A percentile compares a stretch with the other conserved stretches of the same genome.
Conservation (phyloP, 1,140 invertebrate genomes). For the Drosophila nigromelanica region DNA sequence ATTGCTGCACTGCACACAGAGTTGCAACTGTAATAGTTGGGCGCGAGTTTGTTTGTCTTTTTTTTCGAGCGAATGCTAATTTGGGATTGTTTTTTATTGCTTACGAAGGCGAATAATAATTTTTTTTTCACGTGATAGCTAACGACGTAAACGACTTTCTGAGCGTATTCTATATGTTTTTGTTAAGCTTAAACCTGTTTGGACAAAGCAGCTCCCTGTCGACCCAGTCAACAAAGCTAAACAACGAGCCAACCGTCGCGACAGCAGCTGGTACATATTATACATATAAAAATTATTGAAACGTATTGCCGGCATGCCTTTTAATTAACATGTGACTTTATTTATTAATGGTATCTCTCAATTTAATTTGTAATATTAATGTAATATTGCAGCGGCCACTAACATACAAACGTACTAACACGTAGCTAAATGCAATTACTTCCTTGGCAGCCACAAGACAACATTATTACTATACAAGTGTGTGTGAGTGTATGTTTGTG, state of each 20-base stretch:
- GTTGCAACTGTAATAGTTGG: constrained; percentile 18
- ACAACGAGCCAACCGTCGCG: constrained; percentile 23
- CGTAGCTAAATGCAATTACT: constrained; percentile 46
- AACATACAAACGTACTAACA: constrained; percentile 25
- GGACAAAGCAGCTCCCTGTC: constrained; percentile 63
- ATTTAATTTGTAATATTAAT: constrained; percentile 46
- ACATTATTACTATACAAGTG: constrained; percentile 1
- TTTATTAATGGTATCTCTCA: constrained; percentile 49
- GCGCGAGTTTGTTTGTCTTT: constrained; percentile 32
- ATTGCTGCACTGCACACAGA: constrained; percentile 21
- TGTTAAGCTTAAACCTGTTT: constrained; percentile 70
- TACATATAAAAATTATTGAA: constrained; percentile 61
- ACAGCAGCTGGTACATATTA: constrained; percentile 44
- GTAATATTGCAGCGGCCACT: constrained; percentile 31
- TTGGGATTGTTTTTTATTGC: constrained; percentile 50
- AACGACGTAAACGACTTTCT: constrained; percentile 59
- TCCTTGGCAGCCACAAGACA: constrained; percentile 25
- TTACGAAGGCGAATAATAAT: constrained; percentile 46
- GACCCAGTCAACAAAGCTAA: constrained; percentile 52
- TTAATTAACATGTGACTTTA: constrained; percentile 75
- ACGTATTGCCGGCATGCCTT: constrained; percentile 50
- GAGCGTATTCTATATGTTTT: constrained; percentile 53
- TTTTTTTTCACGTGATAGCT: constrained; percentile 69
- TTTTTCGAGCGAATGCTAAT: constrained; percentile 48
- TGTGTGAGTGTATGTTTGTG: not conserved